These are phyloP conservation scores for Gephyroberyx darwinii DNA, from an alignment of 2,797 vertebrate species.

Conservation along the genomic window DNA sequence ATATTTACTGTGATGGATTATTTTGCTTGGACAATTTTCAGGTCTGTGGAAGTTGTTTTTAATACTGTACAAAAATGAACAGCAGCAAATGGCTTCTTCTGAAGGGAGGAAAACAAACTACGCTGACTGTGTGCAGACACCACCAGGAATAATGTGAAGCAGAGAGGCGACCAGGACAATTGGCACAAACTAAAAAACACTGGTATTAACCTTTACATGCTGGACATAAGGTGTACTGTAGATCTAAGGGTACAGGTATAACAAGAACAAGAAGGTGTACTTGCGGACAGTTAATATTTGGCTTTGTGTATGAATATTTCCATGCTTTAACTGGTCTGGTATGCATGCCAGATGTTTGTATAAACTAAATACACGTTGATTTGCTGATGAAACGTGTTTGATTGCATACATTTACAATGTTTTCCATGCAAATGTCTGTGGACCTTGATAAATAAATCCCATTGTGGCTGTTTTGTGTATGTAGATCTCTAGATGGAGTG, in stretches of 20 bases:
- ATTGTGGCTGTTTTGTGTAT: background rate
- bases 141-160: too few relatives aligned
- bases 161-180: too few relatives aligned
- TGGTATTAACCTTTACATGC: background rate
- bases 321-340: background rate
- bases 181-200: too few relatives aligned
- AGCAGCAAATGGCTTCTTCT: too few relatives aligned
- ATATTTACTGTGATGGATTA: too few relatives aligned
- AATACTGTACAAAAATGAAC: too few relatives aligned
- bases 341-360: background rate
- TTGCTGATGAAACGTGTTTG: constrained; percentile 2
- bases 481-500: background rate
- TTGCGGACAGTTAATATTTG: background rate
- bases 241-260: background rate
- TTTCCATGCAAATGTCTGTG: constrained; percentile 5
- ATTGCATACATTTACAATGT: constrained; percentile 14
- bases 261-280: background rate
- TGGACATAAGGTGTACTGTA: background rate
- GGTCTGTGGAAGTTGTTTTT: too few relatives aligned
- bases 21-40: too few relatives aligned
- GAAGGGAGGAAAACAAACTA: too few relatives aligned
- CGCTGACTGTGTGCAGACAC: too few relatives aligned
- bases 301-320: background rate
- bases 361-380: background rate
- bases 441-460: constrained; percentile 33